Evolutionary conservation across 2,113 vertebrate species (phyloP).

Genomic region (Ariopsis seemanni): DNA sequence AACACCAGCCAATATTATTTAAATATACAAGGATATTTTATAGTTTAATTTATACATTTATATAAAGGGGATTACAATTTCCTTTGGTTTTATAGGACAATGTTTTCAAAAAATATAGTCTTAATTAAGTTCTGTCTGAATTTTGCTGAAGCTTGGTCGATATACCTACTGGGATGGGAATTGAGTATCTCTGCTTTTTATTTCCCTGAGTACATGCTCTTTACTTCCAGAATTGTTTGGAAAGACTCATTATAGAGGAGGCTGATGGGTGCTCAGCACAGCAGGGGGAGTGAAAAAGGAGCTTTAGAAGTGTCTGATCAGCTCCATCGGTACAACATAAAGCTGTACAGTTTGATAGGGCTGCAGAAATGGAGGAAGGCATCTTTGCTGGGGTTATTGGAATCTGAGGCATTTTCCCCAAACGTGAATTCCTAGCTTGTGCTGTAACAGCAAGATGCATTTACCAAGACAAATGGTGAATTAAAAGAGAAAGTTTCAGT

Average conservation of each 20-base stretch:
- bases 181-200: constrained; percentile 34
- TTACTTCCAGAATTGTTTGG: constrained; percentile 26
- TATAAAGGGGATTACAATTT: neutral
- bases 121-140: constrained; percentile 15
- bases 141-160: constrained; percentile 12
- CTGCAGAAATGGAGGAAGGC: constrained; percentile 55
- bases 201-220: constrained; percentile 28
- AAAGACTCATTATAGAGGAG: constrained; percentile 40
- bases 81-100: neutral
- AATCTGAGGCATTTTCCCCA: neutral
- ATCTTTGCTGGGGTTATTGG: neutral
- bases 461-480: constrained; percentile 7
- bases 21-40: no score
- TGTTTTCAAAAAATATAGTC: constrained; percentile 5
- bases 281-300: constrained; percentile 20
- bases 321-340: constrained; percentile 54
- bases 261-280: constrained; percentile 31
- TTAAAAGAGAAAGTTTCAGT: neutral
- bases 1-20: no score
- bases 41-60: no score
- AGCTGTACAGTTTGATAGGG: constrained; percentile 59
- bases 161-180: constrained; percentile 11
- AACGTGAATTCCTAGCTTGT: neutral
- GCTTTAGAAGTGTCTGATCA: constrained; percentile 49
- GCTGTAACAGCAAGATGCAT: constrained; percentile 10